These are phyloP conservation scores for Mesoclemmys tuberculata DNA, from an alignment of 2,113 vertebrate genomes.

Conservation along the genomic window DNA sequence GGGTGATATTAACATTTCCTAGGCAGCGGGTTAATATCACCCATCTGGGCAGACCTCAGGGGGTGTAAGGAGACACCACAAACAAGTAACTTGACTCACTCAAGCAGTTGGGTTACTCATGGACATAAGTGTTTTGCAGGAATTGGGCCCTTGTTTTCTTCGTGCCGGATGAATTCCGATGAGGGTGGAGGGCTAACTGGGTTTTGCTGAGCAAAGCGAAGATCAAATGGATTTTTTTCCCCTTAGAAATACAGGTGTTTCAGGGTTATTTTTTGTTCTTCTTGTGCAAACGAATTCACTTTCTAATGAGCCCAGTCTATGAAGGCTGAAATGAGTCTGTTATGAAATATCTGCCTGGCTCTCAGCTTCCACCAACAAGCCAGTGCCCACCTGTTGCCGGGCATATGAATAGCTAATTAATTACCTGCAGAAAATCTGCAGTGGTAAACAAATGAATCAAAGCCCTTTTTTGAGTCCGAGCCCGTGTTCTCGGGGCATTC, in stretches of 20 bases:
- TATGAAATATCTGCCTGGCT: not conserved
- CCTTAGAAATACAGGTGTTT: not conserved
- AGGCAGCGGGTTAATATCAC: no score
- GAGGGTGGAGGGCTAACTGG: not conserved
- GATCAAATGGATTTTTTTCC: not conserved
- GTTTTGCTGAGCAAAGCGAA: not conserved
- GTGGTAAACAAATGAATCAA: conserved; percentile 53
- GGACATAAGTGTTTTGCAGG: not conserved
- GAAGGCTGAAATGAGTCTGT: not conserved
- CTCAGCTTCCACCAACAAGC: not conserved
- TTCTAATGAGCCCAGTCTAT: not conserved
- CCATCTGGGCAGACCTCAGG: not conserved
- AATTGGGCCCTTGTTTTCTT: not conserved
- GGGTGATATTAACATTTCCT: no score
- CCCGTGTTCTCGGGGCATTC: rapidly evolving
- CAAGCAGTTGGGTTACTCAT: not conserved
- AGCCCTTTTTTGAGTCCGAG: not conserved
- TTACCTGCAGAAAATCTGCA: conserved; percentile 44
- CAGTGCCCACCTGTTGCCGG: conserved; percentile 62
- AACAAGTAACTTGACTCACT: not conserved
- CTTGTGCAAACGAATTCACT: not conserved
- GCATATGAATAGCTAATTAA: conserved; percentile 32
- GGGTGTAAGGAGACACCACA: not conserved
- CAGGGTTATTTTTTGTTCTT: not conserved
- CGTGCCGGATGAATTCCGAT: not conserved